A percentile compares a stretch with the other conserved stretches of the same genome.
These are phyloP conservation scores for Ommatoiulus sabulosus DNA, from an alignment of 2,888 invertebrate species.

Conservation along the genomic window DNA sequence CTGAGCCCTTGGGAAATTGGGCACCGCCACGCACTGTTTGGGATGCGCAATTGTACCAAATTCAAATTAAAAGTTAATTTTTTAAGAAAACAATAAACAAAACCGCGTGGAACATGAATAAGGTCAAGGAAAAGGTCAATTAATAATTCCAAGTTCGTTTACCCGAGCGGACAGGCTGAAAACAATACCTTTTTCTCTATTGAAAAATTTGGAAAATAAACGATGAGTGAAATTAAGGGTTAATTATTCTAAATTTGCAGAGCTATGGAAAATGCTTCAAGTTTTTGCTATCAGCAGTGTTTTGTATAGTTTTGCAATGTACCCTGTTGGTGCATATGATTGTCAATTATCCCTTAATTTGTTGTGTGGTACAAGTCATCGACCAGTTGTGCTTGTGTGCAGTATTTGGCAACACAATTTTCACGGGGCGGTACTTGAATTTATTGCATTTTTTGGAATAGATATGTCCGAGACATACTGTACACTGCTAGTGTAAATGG, in stretches of 20 bases:
- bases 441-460: too few relatives aligned
- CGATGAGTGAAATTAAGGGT: neutral
- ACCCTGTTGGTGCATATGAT: neutral
- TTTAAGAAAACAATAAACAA: neutral
- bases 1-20: conserved; percentile 1
- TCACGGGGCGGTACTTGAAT: too few relatives aligned
- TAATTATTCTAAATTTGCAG: neutral
- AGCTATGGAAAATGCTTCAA: neutral
- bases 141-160: neutral
- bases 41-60: neutral
- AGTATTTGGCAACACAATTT: too few relatives aligned
- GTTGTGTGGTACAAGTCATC: too few relatives aligned
- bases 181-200: neutral
- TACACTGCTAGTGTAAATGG: too few relatives aligned
- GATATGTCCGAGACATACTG: too few relatives aligned
- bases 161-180: neutral
- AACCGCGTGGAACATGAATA: neutral
- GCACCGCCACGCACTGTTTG: conserved; percentile 1
- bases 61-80: neutral
- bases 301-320: neutral
- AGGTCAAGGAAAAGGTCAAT: neutral
- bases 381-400: too few relatives aligned
- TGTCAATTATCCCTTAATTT: too few relatives aligned
- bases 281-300: neutral
- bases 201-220: neutral